Percentiles rank a stretch among this genome's conserved stretches.
phyloP scores from a whole-genome alignment of 2,113 vertebrate genomes.

The Ranitomeya variabilis region DNA sequence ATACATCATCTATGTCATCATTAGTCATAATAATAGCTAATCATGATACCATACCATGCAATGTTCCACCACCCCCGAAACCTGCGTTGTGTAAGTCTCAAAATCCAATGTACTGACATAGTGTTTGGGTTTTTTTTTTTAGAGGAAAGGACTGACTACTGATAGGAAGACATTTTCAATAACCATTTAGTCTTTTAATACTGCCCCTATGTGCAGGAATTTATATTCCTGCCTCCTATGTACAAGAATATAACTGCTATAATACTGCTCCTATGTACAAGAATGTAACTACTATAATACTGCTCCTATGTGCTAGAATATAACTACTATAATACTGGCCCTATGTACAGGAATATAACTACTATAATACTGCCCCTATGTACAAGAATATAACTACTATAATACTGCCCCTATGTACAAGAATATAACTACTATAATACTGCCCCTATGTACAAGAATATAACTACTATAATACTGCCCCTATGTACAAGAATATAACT shows the following conservation, averaged over 20 bases:
- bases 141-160: background rate
- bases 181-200: background rate
- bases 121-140: background rate
- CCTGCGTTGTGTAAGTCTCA: background rate
- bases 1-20: background rate
- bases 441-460: background rate
- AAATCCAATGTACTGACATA: background rate
- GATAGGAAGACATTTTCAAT: background rate
- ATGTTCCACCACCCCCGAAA: background rate
- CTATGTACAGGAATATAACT: slow-evolving; percentile 6
- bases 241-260: slow-evolving; percentile 3
- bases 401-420: background rate
- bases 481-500: background rate
- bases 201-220: background rate
- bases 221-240: background rate
- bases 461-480: background rate
- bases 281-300: slow-evolving; percentile 14
- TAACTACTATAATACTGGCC: slow-evolving; percentile 1
- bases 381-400: slow-evolving; percentile 1
- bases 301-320: background rate
- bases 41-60: background rate
- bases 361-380: background rate
- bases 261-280: background rate
- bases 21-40: background rate
- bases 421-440: slow-evolving; percentile 4